Percentiles rank a stretch among this genome's conserved stretches.
These are phyloP conservation scores for Sorex araneus DNA, from an alignment of 2,113 vertebrate genomes.

Conservation along the genomic window DNA sequence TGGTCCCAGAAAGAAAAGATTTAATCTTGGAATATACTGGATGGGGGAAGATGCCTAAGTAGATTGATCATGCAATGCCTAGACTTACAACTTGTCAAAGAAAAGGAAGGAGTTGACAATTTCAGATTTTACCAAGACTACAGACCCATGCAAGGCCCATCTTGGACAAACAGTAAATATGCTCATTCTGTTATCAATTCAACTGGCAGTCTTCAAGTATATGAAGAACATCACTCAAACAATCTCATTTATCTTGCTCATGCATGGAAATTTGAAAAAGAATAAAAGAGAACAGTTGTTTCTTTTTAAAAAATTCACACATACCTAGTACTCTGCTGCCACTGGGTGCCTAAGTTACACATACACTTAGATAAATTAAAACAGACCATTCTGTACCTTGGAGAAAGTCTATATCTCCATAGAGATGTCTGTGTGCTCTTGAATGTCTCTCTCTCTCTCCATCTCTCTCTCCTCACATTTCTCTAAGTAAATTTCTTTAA, in stretches of 20 bases:
- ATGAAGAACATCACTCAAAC: constrained; percentile 53
- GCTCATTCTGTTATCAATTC: background rate
- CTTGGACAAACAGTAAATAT: background rate
- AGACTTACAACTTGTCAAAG: constrained; percentile 55
- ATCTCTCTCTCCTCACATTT: too few relatives aligned
- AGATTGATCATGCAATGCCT: background rate
- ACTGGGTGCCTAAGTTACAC: background rate
- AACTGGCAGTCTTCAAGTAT: background rate
- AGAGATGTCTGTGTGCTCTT: too few relatives aligned
- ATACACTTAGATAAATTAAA: too few relatives aligned
- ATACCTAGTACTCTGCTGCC: background rate
- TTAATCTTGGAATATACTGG: constrained; percentile 1
- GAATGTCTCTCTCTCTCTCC: too few relatives aligned
- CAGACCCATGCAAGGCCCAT: background rate
- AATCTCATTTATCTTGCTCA: constrained; percentile 22
- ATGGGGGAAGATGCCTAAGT: background rate
- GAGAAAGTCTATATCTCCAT: too few relatives aligned
- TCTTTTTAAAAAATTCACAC: background rate
- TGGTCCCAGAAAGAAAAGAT: background rate
- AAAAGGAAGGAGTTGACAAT: background rate
- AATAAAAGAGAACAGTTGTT: background rate
- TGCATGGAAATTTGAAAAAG: background rate
- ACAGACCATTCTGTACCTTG: too few relatives aligned
- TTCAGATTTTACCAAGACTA: background rate
- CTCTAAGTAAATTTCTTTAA: too few relatives aligned